A percentile compares a stretch with the other conserved stretches of the same genome.
Evolutionary conservation across 2,888 invertebrate genomes (phyloP).

Genomic region (Cyrtodaria siliqua): DNA sequence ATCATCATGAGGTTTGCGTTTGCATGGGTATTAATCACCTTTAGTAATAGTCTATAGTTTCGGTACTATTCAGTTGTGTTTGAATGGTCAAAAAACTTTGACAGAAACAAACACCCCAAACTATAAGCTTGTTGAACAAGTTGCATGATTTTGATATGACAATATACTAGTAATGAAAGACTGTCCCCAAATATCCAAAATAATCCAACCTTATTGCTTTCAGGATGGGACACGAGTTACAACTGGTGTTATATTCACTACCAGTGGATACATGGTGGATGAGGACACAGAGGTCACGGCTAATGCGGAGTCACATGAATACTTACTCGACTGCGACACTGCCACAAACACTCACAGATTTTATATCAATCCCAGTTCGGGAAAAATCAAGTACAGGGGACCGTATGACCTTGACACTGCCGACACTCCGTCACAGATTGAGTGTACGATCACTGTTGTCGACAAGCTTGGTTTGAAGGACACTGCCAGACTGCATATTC

Average conservation of each 20-base stretch:
- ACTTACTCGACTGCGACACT: conserved; percentile 45
- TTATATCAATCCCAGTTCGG: conserved; percentile 22
- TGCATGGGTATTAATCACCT: no score
- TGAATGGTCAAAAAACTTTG: no score
- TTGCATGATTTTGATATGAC: no score
- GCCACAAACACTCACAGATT: conserved; percentile 45
- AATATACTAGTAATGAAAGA: no score
- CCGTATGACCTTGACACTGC: conserved; percentile 44
- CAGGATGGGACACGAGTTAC: conserved; percentile 29
- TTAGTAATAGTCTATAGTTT: no score
- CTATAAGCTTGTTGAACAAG: no score
- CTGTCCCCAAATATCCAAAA: no score
- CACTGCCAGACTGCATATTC: conserved; percentile 40
- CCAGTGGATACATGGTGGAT: conserved; percentile 20
- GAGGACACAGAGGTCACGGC: conserved; percentile 22
- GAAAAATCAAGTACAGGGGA: conserved; percentile 33
- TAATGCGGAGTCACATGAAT: conserved; percentile 30
- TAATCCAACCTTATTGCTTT: not conserved
- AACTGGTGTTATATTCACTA: conserved; percentile 22
- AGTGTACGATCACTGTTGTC: conserved; percentile 43
- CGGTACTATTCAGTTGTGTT: no score
- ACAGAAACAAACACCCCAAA: no score
- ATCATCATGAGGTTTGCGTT: no score
- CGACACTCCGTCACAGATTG: conserved; percentile 38
- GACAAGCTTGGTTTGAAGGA: conserved; percentile 49